phyloP scores from a whole-genome alignment of 2,113 vertebrate species.

The Acanthochromis polyacanthus region DNA sequence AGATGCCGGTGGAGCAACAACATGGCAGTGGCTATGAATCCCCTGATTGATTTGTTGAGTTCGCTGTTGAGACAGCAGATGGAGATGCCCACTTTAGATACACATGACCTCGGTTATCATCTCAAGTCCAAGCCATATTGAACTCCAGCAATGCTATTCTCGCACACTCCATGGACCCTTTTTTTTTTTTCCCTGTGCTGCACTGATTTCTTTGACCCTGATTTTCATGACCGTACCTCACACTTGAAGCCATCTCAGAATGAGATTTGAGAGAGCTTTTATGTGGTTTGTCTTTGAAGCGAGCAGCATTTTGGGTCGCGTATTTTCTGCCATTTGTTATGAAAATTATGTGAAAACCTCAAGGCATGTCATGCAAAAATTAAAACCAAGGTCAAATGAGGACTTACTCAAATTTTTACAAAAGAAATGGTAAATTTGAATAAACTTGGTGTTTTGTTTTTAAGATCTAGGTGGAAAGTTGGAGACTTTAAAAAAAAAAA shows the following conservation, averaged over 20 bases:
- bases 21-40: too few species aligned
- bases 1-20: not conserved
- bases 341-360: slow-evolving; percentile 51
- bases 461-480: slow-evolving; percentile 1
- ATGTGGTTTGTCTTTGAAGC: slow-evolving; percentile 64
- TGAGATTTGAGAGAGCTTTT: slow-evolving; percentile 39
- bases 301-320: slow-evolving; percentile 34
- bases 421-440: not conserved
- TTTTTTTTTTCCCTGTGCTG: not conserved
- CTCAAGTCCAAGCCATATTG: not conserved
- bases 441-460: slow-evolving; percentile 9
- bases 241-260: slow-evolving; percentile 36
- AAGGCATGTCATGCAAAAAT: slow-evolving; percentile 30
- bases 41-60: too few species aligned
- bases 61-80: not conserved
- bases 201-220: slow-evolving; percentile 43
- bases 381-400: slow-evolving; percentile 45
- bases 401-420: slow-evolving; percentile 21
- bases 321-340: slow-evolving; percentile 50
- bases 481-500: slow-evolving; percentile 12
- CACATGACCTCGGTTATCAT: slow-evolving; percentile 9
- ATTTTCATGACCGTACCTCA: slow-evolving; percentile 27
- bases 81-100: not conserved
- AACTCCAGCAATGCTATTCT: not conserved
- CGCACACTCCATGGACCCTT: not conserved